Base-by-base conservation (phyloP, 2,888 invertebrate genomes). In the Thereva unica region DNA sequence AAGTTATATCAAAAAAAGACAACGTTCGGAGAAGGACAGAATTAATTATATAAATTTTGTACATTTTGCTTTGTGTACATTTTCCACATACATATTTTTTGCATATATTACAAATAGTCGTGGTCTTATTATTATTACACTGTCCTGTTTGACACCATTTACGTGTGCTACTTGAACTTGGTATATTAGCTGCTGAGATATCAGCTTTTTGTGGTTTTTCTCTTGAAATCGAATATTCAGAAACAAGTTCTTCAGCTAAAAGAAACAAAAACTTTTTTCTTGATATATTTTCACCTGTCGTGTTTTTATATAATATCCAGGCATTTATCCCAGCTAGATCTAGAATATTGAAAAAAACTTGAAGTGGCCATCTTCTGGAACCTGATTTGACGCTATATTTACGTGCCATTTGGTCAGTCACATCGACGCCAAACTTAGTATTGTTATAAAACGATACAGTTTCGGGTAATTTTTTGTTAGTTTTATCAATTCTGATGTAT, bases 371-470 rank as follows among this genome's bases (percentile, higher is more conserved):
- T 5, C 34, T 50, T 50, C 12, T 23, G 50, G 68, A 71, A 42
- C 63, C 59, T 53, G 70, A 45, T 69, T 72, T 72, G 35, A 71
- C 69, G 4, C 69, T 72, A 71, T 72, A 72, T 71, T 70, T 72
- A 63, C 70, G 56, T 55, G 72, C 70, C 71, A 73, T 72, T 69
- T 73, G 71, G 65, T 72, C 71, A 4, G 67, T 47, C 41, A 72
- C 40, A 56, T 56, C 56, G 42, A 56, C 42, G 42, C 41, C 56
- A 56, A 41, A 56, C n/a, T n/a, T n/a, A 42, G 41, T 56, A 9
- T 56, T 41, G 50, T 50, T 50, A 50, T 50, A 50, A 50, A 34
- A 23, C 7, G 4, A 50, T 34, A 12, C 50, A 23, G 9, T 50
- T 50, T 50, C 9, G n/a, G 50, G 50, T 50, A 50, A 50, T 23